phyloP scores from a whole-genome alignment of 1,140 invertebrate species.

The Papilio glaucus region DNA sequence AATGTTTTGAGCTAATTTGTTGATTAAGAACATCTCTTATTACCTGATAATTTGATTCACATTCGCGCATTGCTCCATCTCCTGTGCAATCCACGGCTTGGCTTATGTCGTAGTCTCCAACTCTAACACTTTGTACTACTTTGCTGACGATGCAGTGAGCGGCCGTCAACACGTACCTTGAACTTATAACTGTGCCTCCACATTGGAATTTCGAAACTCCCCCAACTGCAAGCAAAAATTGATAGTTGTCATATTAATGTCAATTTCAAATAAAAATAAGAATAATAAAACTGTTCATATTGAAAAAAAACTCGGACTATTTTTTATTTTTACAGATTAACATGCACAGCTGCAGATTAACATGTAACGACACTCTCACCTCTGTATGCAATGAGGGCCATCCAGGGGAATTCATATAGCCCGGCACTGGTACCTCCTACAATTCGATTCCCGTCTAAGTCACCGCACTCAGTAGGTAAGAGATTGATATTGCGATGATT shows the following conservation, averaged over 20 bases:
- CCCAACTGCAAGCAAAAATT: neutral
- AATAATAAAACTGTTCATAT: too few species aligned
- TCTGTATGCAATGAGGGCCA: conserved; percentile 47
- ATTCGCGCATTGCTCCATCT: conserved; percentile 28
- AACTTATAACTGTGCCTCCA: conserved; percentile 47
- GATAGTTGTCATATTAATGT: too few species aligned
- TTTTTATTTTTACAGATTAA: too few species aligned
- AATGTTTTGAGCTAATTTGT: too few species aligned
- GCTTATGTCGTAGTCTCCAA: conserved; percentile 46
- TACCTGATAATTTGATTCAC: conserved; percentile 45
- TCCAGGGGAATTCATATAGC: conserved; percentile 50
- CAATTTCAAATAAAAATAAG: too few species aligned
- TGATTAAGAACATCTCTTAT: too few species aligned
- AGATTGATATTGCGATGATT: conserved; percentile 23
- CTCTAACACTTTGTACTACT: conserved; percentile 38
- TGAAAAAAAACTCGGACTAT: too few species aligned
- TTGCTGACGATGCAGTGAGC: conserved; percentile 42
- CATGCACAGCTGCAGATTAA: neutral
- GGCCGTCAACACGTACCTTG: conserved; percentile 47
- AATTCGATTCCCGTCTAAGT: conserved; percentile 41
- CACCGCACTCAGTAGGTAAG: conserved; percentile 40
- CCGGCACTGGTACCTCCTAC: conserved; percentile 40
- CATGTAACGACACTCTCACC: conserved; percentile 33
- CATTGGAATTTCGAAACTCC: conserved; percentile 40
- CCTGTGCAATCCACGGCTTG: conserved; percentile 42